Evolutionary conservation across 2,888 invertebrate genomes (phyloP), one percentile per base, ranked within the genome.

Genomic region (Rhagonycha lutea): DNA sequence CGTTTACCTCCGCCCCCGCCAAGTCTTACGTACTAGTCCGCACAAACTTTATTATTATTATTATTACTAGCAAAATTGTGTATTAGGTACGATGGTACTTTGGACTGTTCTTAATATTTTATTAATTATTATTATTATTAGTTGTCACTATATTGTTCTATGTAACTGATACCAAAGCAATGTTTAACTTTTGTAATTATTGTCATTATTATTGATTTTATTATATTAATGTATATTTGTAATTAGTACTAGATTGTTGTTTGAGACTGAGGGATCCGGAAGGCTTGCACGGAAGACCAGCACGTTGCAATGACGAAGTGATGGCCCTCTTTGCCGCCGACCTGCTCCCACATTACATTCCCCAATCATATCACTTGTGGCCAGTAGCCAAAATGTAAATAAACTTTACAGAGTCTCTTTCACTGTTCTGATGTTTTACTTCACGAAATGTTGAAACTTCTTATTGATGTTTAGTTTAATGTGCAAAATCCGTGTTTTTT

Each of bases 1-100:
- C 91, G 92, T 83, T 88, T 92, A 86, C 92, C 91, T 84, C 91
- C 91, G 81, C 87, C 87, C 79, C 88, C 88, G 75, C 87, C 88
- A 79, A 88, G 88, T 86, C 86, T 88, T 82, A 88, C 88, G 84
- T 88, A 88, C 87, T 88, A 88, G 86, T 86, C 86, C 79, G 73
- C 77, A 79, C 29, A 73, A 77, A 78, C 77, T 74, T 60, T 62
- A 23, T 76, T 78, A 79, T 47, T n/a, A 32, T 32, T 32, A 47
- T 47, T 47, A 47, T 47, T 47, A 47, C 47, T 47, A 47, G 47
- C 47, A n/a, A 47, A 47, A 77, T 75, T 69, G 78, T 77, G 75
- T 78, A 75, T 72, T 18, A 47, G 47, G 77, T 76, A 78, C 73
- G 72, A 68, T 78, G 78, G 78, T 73, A 72, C 70, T 75, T 70